phyloP scores from a whole-genome alignment of 1,140 invertebrate genomes.

The Bombus breviceps region DNA sequence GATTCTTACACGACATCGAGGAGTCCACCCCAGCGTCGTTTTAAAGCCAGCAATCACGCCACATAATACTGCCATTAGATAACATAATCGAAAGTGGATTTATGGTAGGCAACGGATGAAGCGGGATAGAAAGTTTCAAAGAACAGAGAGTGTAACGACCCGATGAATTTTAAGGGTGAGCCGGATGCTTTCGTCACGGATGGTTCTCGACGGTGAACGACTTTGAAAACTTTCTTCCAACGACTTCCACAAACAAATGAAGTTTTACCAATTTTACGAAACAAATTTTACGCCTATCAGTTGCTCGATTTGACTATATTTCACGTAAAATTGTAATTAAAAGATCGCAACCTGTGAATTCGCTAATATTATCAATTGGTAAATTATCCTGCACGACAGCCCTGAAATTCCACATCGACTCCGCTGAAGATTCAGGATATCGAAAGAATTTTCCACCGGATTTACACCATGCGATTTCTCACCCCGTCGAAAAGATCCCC shows the following conservation, averaged over 20 bases:
- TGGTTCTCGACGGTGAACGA: neutral
- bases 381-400: accelerated
- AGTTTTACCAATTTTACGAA: too few relatives aligned
- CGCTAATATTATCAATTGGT: accelerated
- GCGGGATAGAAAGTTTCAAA: conserved; percentile 58
- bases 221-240: neutral
- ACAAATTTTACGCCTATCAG: neutral
- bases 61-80: conserved; percentile 81
- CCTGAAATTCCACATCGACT: neutral
- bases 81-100: conserved; percentile 82
- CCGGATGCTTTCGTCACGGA: neutral
- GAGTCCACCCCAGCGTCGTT: conserved; percentile 63
- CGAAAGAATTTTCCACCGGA: neutral
- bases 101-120: conserved; percentile 73
- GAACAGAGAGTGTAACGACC: conserved; percentile 30
- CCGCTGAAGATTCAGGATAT: neutral
- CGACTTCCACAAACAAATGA: too few relatives aligned
- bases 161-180: conserved; percentile 24
- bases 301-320: accelerated
- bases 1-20: conserved; percentile 41
- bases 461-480: neutral
- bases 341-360: neutral
- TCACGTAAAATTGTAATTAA: neutral
- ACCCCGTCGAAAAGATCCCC: neutral
- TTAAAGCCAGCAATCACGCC: conserved; percentile 80